phyloP scores from a whole-genome alignment of 2,113 vertebrate genomes.

The Arenaria interpres region DNA sequence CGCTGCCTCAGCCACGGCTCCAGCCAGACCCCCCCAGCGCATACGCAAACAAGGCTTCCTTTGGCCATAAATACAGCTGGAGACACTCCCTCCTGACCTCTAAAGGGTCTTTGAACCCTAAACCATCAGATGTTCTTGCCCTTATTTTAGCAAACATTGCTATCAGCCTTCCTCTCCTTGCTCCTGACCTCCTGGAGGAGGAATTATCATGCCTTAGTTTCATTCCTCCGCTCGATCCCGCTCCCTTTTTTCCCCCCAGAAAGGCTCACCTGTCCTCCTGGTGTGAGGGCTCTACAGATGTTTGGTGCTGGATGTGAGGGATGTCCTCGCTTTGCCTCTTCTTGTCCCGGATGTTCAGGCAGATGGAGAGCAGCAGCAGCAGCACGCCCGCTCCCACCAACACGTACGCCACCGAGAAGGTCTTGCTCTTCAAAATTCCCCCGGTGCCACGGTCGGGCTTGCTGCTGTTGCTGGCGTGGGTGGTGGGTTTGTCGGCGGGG shows the following conservation, averaged over 20 bases:
- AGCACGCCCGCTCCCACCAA: slow-evolving; percentile 84
- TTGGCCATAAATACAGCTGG: neutral
- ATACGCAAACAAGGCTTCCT: neutral
- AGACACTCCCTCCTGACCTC: neutral
- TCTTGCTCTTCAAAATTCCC: slow-evolving; percentile 74
- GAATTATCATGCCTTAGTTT: accelerated
- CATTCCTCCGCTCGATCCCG: accelerated
- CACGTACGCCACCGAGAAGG: slow-evolving; percentile 91
- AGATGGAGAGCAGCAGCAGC: slow-evolving; percentile 89
- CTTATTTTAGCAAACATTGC: neutral
- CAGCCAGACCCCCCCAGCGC: neutral
- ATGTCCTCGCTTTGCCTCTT: slow-evolving; percentile 72
- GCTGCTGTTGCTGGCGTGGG: slow-evolving; percentile 65
- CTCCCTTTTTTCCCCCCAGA: accelerated
- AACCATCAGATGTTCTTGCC: accelerated
- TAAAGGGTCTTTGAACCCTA: accelerated
- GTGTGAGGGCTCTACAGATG: neutral
- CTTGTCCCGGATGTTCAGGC: slow-evolving; percentile 87
- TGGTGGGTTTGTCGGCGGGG: neutral
- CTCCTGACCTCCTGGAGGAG: neutral
- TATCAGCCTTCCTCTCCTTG: neutral
- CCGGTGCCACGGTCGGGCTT: neutral
- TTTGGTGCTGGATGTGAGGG: slow-evolving; percentile 16
- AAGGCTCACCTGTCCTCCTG: slow-evolving; percentile 76
- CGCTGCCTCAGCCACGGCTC: neutral